Evolutionary conservation across 2,113 vertebrate genomes (phyloP), one percentile per base, ranked within the genome.

Genomic region (Echinops telfairi): DNA sequence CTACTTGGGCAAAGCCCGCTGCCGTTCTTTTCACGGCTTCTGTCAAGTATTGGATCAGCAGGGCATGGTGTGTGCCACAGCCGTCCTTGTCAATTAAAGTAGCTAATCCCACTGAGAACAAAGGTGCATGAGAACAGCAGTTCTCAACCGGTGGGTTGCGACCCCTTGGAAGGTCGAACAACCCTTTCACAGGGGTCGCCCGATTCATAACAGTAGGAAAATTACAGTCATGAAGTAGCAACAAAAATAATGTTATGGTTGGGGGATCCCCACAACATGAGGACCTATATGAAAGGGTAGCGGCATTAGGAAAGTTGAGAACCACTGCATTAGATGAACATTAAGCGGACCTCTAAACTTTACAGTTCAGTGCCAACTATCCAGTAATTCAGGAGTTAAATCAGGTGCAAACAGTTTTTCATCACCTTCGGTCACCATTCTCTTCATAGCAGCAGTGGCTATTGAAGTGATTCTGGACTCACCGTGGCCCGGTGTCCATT

Each of bases 261-360:
- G 40, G 40, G 40, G 40, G 40, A 3, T 40, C 40, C 40, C 40
- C 4, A 40, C 40, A 40, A 40, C 40, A 40, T 40, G 40, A 40
- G 40, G 40, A 40, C 3, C 40, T 40, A 7, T 40, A 40, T 40
- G 40, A 40, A 40, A 40, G 40, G 40, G 40, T 40, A 3, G 7
- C 40, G 7, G 40, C 40, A 40, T 7, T 40, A 40, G 40, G 40
- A 40, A 40, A 7, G 40, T 40, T 40, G 40, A 40, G 40, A 40
- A 40, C 40, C 40, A 40, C 40, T 40, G 40, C 7, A 53, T 84
- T 86, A 88, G 76, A 58, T 83, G 92, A 92, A 38, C 6, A 70
- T 68, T 75, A 75, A 38, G n/a, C 62, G 22, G 33, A 91, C 88
- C 31, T 96, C 57, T 66, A 62, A 64, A 86, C 78, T 83, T 92